Percentiles rank a stretch among this genome's conserved stretches.
Evolutionary conservation across 2,797 vertebrate genomes (phyloP).

Genomic region (Anableps anableps): DNA sequence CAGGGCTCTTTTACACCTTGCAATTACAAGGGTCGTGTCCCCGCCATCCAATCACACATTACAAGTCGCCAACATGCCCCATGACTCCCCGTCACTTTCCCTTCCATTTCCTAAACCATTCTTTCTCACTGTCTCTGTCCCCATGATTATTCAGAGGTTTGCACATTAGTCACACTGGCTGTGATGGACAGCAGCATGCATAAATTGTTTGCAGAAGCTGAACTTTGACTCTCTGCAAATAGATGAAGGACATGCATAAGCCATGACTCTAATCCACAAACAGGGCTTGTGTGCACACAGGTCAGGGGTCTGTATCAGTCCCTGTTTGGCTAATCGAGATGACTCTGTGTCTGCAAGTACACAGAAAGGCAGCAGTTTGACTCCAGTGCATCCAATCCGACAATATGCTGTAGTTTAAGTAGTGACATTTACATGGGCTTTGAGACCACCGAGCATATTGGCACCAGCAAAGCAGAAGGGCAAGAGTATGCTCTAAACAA

Average conservation of each 20-base stretch:
- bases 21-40: constrained; percentile 75
- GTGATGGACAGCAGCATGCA: constrained; percentile 61
- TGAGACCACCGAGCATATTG: constrained; percentile 23
- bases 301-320: constrained; percentile 56
- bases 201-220: constrained; percentile 64
- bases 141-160: constrained; percentile 68
- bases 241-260: constrained; percentile 61
- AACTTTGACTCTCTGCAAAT: constrained; percentile 71
- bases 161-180: constrained; percentile 60
- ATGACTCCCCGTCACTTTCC: constrained; percentile 49
- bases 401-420: constrained; percentile 62
- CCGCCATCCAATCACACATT: constrained; percentile 73
- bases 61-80: constrained; percentile 56
- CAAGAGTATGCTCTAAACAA: background rate
- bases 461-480: constrained; percentile 5
- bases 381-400: constrained; percentile 56
- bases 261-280: constrained; percentile 45
- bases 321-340: constrained; percentile 51
- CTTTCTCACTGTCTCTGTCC: constrained; percentile 7
- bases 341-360: constrained; percentile 46
- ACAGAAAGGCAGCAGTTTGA: constrained; percentile 44
- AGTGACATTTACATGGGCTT: constrained; percentile 56
- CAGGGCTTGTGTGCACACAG: constrained; percentile 28
- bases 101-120: constrained; percentile 34
- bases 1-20: constrained; percentile 71